Percentiles rank a stretch among this genome's conserved stretches.
Conservation (phyloP, 2,888 invertebrate species). For the Drosophila flavopinicola region DNA sequence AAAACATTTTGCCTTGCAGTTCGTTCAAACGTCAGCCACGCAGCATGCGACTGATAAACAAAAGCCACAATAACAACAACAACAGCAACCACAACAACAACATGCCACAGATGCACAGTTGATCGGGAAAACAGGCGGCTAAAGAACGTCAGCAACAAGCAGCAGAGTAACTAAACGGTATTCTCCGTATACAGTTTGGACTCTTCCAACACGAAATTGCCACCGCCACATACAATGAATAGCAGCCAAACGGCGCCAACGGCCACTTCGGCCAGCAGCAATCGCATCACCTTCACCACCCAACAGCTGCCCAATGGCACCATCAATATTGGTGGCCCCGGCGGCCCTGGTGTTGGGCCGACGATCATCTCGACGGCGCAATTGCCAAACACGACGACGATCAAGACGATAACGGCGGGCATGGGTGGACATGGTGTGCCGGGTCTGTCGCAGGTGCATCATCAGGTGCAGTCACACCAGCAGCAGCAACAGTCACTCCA, state of each 20-base stretch:
- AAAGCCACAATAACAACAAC: slow-evolving; percentile 22
- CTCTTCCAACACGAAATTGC: slow-evolving; percentile 69
- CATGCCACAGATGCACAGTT: slow-evolving; percentile 58
- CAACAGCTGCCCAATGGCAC: slow-evolving; percentile 90
- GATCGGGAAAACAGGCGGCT: slow-evolving; percentile 54
- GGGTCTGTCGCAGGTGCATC: slow-evolving; percentile 77
- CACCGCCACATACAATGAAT: slow-evolving; percentile 72
- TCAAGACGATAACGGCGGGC: slow-evolving; percentile 83
- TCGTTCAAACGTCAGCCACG: slow-evolving; percentile 29
- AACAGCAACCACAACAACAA: slow-evolving; percentile 33
- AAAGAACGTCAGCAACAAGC: slow-evolving; percentile 42
- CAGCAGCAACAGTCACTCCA: slow-evolving; percentile 51
- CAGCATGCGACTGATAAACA: slow-evolving; percentile 57
- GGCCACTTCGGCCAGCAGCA: slow-evolving; percentile 83
- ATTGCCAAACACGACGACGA: slow-evolving; percentile 85
- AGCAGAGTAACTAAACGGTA: slow-evolving; percentile 24
- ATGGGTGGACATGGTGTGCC: slow-evolving; percentile 76
- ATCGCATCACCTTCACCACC: slow-evolving; percentile 87
- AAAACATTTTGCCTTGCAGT: slow-evolving; percentile 59
- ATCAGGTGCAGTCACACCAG: slow-evolving; percentile 67
- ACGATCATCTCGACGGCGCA: slow-evolving; percentile 85
- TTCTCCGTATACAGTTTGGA: slow-evolving; percentile 39
- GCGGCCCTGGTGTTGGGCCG: slow-evolving; percentile 64
- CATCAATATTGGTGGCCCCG: slow-evolving; percentile 86
- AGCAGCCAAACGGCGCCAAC: slow-evolving; percentile 79